Percentiles rank a stretch among this genome's conserved stretches.
phyloP scores from a whole-genome alignment of 2,113 vertebrate genomes.

The Notothenia coriiceps region DNA sequence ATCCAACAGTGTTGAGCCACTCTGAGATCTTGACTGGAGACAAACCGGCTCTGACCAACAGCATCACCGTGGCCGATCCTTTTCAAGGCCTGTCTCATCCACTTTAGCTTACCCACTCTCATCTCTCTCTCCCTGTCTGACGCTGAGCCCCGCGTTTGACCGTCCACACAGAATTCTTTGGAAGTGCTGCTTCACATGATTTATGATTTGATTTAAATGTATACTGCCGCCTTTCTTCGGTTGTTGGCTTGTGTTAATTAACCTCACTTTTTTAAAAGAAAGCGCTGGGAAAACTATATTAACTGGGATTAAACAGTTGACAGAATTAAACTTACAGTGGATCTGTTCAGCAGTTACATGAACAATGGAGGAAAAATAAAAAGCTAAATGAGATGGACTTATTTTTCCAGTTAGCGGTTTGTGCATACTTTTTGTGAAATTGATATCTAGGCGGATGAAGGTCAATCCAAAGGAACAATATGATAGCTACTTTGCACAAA shows the following conservation, averaged over 20 bases:
- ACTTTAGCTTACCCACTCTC: conserved; percentile 64
- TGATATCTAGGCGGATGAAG: neutral
- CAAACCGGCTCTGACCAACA: conserved; percentile 47
- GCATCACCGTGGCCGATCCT: conserved; percentile 60
- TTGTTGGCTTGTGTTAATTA: neutral
- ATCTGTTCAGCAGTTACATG: conserved; percentile 4
- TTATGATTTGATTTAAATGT: conserved; percentile 2
- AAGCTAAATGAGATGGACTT: neutral
- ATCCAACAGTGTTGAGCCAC: conserved; percentile 16
- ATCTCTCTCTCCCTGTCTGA: conserved; percentile 45
- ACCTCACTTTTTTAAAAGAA: neutral
- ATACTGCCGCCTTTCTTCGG: neutral
- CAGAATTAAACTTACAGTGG: neutral
- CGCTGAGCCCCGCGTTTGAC: neutral
- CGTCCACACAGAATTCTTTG: conserved; percentile 6
- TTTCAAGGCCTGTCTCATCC: conserved; percentile 73
- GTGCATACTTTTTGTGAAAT: neutral
- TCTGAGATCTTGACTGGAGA: conserved; percentile 49
- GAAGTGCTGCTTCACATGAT: conserved; percentile 11
- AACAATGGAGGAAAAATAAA: conserved; percentile 2
- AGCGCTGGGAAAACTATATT: neutral
- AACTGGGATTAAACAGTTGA: neutral
- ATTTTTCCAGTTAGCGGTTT: neutral
- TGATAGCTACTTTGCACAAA: neutral
- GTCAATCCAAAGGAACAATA: neutral